Percentiles rank a stretch among this genome's conserved stretches.
Conservation (phyloP, 1,140 invertebrate species). For the Bombus difficillimus region DNA sequence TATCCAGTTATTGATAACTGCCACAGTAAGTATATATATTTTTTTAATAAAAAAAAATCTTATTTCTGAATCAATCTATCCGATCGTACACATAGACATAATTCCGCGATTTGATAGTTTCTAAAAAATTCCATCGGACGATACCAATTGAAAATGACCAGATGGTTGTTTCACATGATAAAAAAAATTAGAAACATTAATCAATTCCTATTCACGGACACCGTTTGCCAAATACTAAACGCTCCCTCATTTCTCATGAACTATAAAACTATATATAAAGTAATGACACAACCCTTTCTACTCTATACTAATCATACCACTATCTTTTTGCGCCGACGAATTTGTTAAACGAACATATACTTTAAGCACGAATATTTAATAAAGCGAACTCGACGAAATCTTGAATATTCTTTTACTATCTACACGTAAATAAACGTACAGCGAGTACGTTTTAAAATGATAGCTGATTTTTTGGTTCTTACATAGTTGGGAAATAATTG, state of each 20-base stretch:
- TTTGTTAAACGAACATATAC: not conserved
- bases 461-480: not conserved
- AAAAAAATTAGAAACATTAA: not conserved
- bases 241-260: not conserved
- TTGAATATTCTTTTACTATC: not conserved
- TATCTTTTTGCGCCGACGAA: not conserved
- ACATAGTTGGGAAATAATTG: not conserved
- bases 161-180: not conserved
- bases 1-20: not conserved
- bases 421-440: not conserved
- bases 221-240: not conserved
- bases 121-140: not conserved
- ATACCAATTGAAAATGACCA: not conserved
- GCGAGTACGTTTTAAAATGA: not conserved
- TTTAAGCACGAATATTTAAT: not conserved
- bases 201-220: not conserved
- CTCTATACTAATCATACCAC: not conserved
- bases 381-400: not conserved
- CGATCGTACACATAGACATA: not conserved
- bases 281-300: conserved; percentile 4
- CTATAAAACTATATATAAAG: not conserved
- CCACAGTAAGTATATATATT: not conserved
- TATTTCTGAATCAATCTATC: not conserved
- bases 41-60: not conserved
- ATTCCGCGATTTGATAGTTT: not conserved